A percentile compares a stretch with the other conserved stretches of the same genome.
These are phyloP conservation scores for Villa cingulata DNA, from an alignment of 2,888 invertebrate genomes.

Conservation along the genomic window DNA sequence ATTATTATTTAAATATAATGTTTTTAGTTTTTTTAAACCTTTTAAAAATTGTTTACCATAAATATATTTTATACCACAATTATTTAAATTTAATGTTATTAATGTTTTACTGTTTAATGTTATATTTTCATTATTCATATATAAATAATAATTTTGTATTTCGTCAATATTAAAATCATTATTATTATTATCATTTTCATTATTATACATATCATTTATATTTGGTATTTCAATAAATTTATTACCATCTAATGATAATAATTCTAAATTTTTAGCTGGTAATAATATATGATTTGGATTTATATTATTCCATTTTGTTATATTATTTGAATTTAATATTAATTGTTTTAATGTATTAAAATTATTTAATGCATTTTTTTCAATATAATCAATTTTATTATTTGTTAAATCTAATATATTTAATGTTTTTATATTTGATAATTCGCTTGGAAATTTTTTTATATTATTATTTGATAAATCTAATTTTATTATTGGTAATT, in stretches of 20 bases:
- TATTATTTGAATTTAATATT: conserved; percentile 49
- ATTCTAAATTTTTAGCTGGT: conserved; percentile 40
- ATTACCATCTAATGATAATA: conserved; percentile 52
- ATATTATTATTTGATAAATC: conserved; percentile 52
- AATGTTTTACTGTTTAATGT: conserved; percentile 45
- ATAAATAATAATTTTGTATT: no score
- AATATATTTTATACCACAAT: conserved; percentile 46
- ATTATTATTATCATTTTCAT: no score
- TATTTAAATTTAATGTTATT: conserved; percentile 44
- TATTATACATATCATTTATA: no score
- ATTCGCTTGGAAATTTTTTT: conserved; percentile 39
- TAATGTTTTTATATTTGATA: conserved; percentile 40
- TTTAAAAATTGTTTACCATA: conserved; percentile 33
- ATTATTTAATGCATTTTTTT: conserved; percentile 38
- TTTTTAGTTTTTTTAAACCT: conserved; percentile 41
- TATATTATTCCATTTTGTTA: conserved; percentile 44
- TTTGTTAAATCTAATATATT: conserved; percentile 40
- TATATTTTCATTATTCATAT: conserved; percentile 37
- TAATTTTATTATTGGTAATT: conserved; percentile 41
- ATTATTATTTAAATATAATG: conserved; percentile 43
- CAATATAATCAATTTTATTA: conserved; percentile 42
- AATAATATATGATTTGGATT: conserved; percentile 41
- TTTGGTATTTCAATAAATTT: conserved; percentile 40
- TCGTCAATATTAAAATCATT: no score
- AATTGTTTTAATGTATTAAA: conserved; percentile 44